phyloP scores from a whole-genome alignment of 2,888 invertebrate genomes.

The Resseliella maxima region DNA sequence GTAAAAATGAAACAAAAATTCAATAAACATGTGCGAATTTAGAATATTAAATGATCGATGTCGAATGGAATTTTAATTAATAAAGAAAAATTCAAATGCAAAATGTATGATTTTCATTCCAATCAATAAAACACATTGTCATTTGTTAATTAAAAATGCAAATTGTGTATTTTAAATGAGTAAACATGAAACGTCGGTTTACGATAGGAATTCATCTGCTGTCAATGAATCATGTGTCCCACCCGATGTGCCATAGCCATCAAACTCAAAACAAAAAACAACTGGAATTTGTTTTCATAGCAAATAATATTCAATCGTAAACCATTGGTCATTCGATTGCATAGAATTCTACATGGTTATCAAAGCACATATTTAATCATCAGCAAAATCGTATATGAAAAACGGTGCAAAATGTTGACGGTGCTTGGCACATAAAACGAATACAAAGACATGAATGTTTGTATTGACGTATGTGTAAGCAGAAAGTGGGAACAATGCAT shows the following conservation, averaged over 20 bases:
- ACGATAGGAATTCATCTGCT: slow-evolving; percentile 24
- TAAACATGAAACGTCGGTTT: neutral
- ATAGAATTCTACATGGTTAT: neutral
- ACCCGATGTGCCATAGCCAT: neutral
- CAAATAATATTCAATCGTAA: neutral
- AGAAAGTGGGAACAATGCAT: no score
- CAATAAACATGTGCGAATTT: neutral
- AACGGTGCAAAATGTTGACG: neutral
- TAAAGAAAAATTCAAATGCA: no score
- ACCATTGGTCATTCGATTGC: neutral
- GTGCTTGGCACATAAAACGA: neutral
- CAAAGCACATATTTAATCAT: neutral
- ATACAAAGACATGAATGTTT: neutral
- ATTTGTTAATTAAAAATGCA: neutral
- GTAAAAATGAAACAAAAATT: no score
- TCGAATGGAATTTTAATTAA: no score
- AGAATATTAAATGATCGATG: neutral
- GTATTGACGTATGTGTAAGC: neutral
- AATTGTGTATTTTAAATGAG: neutral
- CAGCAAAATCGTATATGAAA: neutral
- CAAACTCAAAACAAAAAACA: slow-evolving; percentile 37
- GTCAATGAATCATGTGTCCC: slow-evolving; percentile 26
- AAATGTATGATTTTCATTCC: no score
- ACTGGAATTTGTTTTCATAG: slow-evolving; percentile 48
- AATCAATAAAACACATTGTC: neutral